Conservation (phyloP, 1,140 invertebrate genomes). For the Leptonema lineaticorne region DNA sequence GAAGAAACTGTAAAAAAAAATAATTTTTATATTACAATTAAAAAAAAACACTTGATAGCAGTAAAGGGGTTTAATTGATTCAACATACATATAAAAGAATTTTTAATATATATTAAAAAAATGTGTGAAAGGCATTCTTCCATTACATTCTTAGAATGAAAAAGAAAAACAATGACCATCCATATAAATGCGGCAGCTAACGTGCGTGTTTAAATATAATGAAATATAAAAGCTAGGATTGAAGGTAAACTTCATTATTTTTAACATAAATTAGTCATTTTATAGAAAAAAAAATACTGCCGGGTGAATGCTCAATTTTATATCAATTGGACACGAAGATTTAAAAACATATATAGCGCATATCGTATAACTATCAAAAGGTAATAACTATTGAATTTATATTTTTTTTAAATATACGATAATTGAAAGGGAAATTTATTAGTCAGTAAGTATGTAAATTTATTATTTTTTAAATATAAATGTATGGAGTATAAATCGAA, state of each 20-base stretch:
- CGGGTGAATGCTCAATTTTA: background rate
- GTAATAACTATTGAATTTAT: no score
- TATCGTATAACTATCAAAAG: no score
- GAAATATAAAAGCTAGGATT: background rate
- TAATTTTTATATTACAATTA: background rate
- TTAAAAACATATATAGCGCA: no score
- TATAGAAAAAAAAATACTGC: background rate
- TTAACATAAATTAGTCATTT: background rate
- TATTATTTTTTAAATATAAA: no score
- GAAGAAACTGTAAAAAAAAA: background rate
- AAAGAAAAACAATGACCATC: background rate
- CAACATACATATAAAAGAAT: background rate
- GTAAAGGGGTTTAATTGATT: background rate
- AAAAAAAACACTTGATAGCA: background rate
- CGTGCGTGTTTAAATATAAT: conserved; percentile 8
- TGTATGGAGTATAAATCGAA: no score
- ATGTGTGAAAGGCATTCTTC: no score
- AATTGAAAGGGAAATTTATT: no score
- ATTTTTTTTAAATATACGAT: no score
- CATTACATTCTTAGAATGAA: background rate
- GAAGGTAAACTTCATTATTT: background rate
- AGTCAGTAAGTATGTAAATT: no score
- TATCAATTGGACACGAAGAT: background rate
- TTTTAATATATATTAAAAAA: background rate
- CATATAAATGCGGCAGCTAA: background rate